These are phyloP conservation scores for Palaemon carinicauda DNA, from an alignment of 1,140 invertebrate genomes.

Conservation along the genomic window DNA sequence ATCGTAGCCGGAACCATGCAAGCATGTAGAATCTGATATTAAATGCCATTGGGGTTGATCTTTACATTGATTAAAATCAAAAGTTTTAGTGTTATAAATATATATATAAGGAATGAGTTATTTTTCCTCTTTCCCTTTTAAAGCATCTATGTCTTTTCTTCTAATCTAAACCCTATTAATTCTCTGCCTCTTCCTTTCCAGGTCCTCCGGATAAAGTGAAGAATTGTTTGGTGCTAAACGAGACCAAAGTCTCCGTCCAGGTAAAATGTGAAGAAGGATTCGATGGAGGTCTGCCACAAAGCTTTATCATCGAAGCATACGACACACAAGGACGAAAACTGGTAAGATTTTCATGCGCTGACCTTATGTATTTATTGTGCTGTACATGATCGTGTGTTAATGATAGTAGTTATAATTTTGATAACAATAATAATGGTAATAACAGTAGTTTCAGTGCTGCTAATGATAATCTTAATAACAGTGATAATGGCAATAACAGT, in stretches of 20 bases:
- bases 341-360: constrained; percentile 17
- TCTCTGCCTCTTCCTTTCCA: constrained; percentile 56
- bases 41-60: no score
- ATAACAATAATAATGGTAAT: not conserved
- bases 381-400: not conserved
- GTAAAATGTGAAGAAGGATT: constrained; percentile 82
- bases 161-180: no score
- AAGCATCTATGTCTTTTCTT: not conserved
- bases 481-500: no score
- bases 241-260: constrained; percentile 80
- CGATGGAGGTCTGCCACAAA: constrained; percentile 84
- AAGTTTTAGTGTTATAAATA: no score
- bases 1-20: no score
- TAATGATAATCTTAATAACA: no score
- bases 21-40: no score
- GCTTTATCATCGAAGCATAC: constrained; percentile 68
- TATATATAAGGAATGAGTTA: no score
- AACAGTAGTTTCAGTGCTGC: no score
- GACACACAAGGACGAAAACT: constrained; percentile 52
- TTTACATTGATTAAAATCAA: no score
- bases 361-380: not conserved
- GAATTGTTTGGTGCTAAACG: constrained; percentile 87
- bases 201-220: constrained; percentile 78
- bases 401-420: no score
- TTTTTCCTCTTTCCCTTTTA: not conserved